These are phyloP conservation scores for Clanis bilineata DNA, from an alignment of 2,888 invertebrate species.

Conservation along the genomic window DNA sequence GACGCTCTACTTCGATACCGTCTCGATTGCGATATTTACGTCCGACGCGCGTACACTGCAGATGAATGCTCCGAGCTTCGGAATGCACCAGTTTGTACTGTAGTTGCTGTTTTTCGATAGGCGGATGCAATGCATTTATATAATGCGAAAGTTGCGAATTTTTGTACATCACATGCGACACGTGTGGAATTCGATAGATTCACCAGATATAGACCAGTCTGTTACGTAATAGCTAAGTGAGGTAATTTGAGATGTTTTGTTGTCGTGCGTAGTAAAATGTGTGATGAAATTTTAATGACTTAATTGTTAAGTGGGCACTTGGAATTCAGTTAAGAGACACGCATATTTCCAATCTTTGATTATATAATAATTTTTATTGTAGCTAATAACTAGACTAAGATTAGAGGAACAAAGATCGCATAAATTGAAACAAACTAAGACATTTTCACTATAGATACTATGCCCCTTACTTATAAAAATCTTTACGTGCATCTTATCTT, in stretches of 20 bases:
- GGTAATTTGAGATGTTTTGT: not conserved
- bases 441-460: too few species aligned
- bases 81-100: not conserved
- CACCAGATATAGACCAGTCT: not conserved
- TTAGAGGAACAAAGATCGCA: too few species aligned
- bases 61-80: conserved; percentile 5
- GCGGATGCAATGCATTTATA: conserved; percentile 9
- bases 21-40: conserved; percentile 16
- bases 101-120: not conserved
- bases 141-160: conserved; percentile 5
- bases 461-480: too few species aligned
- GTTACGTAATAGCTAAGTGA: not conserved
- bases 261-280: not conserved
- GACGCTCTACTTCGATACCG: conserved; percentile 34
- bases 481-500: too few species aligned
- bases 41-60: conserved; percentile 14
- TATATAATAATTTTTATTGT: too few species aligned
- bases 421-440: too few species aligned
- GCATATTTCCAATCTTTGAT: too few species aligned
- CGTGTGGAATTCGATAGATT: conserved; percentile 5
- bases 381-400: too few species aligned
- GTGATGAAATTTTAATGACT: not conserved
- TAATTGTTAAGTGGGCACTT: not conserved
- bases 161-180: conserved; percentile 3
- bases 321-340: not conserved